Base-by-base conservation (phyloP, 1,140 invertebrate species). In the Stegodyphus mimosarum region DNA sequence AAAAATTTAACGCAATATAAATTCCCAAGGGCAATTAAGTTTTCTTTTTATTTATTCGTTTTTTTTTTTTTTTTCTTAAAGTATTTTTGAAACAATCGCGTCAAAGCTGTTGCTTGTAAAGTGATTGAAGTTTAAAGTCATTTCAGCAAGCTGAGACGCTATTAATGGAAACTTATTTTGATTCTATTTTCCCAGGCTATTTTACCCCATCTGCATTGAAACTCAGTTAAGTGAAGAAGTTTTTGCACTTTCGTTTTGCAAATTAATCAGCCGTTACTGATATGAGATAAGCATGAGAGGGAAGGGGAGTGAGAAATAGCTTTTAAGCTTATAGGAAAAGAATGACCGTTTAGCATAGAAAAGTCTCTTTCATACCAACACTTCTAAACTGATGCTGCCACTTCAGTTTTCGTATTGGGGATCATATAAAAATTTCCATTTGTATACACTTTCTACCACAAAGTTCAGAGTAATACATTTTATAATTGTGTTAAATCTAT, bases 91-190 rank as follows among this genome's bases (percentile, higher is more conserved):
- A 76, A 76, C 55, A 76, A 76, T 7, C 55, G 64, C 15, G 74
- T 76, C 64, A 64, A 76, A 76, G 74, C 74, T 74, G 72, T 74
- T 11, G 72, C 72, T 74, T 6, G 18, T 18, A 33, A 79, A 70
- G 48, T 79, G 77, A 79, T 79, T 52, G 66, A 49, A 13, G 74
- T 76, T 66, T 64, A 69, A 53, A 79, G 77, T 70, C 66, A 79
- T 79, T 79, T 70, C 50, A 7, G 64, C 77, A 79, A 79, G 77
- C 77, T 79, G 77, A 79, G 64, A 6, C 7, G 77, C 77, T 79
- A 79, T 79, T 79, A 79, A 50, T 7, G 77, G 11, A 50, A 69
- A 69, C 66, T 69, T 64, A 64, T 60, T 76, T 55, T 18, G 53
- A 74, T 74, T n/a, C 53, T 77, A 60, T 77, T 66, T 77, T 33